Percentiles rank a stretch among this genome's conserved stretches.
Conservation (phyloP, 2,797 vertebrate species). For the Pseudochirops cupreus region DNA sequence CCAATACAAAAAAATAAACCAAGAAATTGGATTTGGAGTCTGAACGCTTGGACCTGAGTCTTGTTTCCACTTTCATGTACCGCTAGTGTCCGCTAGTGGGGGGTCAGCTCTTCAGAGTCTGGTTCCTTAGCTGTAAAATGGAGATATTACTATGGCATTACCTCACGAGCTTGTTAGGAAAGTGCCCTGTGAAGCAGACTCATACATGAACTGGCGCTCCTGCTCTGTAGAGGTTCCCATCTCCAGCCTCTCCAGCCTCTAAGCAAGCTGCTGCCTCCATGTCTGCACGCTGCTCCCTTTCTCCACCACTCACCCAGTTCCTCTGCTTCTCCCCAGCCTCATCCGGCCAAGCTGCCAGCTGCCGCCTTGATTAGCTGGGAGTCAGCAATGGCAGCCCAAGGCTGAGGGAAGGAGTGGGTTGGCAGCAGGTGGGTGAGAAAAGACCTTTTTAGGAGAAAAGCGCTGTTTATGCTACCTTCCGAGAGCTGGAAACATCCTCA, state of each 20-base stretch:
- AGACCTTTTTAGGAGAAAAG: conserved; percentile 44
- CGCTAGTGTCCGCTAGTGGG: neutral
- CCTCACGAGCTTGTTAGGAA: neutral
- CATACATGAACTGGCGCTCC: neutral
- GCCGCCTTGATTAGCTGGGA: conserved; percentile 28
- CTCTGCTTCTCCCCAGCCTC: conserved; percentile 2
- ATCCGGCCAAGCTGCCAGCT: neutral
- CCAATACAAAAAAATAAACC: neutral
- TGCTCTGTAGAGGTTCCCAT: neutral
- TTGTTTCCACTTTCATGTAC: neutral
- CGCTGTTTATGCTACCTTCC: neutral
- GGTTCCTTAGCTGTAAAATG: neutral
- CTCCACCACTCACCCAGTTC: neutral
- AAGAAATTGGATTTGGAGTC: neutral
- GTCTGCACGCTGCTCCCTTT: neutral
- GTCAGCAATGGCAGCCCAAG: conserved; percentile 12
- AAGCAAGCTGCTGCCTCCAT: conserved; percentile 22
- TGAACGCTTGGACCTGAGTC: neutral
- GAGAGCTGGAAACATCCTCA: conserved; percentile 21
- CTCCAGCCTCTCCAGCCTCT: neutral
- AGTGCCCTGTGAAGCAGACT: neutral
- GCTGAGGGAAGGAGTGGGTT: conserved; percentile 33
- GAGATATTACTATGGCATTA: neutral
- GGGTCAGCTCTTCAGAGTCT: neutral
- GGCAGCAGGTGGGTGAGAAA: conserved; percentile 21